These are phyloP conservation scores for Antennarius striatus DNA, from an alignment of 2,113 vertebrate species.

Conservation along the genomic window DNA sequence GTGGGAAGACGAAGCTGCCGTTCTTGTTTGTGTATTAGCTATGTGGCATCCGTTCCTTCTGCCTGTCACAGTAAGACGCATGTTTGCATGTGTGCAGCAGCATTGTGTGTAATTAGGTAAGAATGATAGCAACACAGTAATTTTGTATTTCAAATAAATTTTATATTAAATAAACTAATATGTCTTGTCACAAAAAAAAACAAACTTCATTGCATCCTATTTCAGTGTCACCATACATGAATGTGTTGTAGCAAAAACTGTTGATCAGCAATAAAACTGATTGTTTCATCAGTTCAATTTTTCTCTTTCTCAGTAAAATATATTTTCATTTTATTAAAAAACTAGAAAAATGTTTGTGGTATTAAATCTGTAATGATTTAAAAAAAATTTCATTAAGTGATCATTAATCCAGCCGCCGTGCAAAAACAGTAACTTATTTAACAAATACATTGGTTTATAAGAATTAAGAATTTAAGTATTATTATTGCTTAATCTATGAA, in stretches of 20 bases:
- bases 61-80: slow-evolving; percentile 46
- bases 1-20: slow-evolving; percentile 14
- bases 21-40: slow-evolving; percentile 39
- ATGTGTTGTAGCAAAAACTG: slow-evolving; percentile 5
- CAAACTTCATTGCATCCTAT: slow-evolving; percentile 52
- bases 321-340: too few relatives aligned
- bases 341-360: too few relatives aligned
- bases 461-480: too few relatives aligned
- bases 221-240: slow-evolving; percentile 60
- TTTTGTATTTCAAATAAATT: slow-evolving; percentile 58
- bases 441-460: too few relatives aligned
- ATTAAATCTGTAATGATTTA: too few relatives aligned
- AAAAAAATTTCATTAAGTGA: too few relatives aligned
- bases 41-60: slow-evolving; percentile 34
- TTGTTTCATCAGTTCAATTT: too few relatives aligned
- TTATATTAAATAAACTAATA: slow-evolving; percentile 76
- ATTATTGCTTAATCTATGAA: too few relatives aligned
- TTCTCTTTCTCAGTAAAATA: too few relatives aligned
- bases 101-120: slow-evolving; percentile 40
- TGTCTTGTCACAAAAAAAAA: slow-evolving; percentile 45
- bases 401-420: too few relatives aligned
- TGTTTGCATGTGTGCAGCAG: slow-evolving; percentile 53
- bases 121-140: slow-evolving; percentile 17
- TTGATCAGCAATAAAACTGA: too few relatives aligned
- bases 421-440: too few relatives aligned